These are phyloP conservation scores for Brachionus asplanchnoidis DNA, from an alignment of 1,140 invertebrate species.

Conservation along the genomic window DNA sequence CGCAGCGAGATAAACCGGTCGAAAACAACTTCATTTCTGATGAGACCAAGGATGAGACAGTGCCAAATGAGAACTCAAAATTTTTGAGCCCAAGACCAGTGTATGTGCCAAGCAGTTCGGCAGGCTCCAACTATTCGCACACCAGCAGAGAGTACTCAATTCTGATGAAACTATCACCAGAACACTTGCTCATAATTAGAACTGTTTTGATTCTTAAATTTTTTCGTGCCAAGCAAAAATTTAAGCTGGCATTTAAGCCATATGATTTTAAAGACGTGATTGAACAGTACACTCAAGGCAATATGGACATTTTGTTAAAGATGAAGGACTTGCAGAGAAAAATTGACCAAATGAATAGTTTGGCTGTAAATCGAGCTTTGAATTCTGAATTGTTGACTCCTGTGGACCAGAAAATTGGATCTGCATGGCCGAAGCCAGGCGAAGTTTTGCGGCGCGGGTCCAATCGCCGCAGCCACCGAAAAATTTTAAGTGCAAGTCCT, in stretches of 20 bases:
- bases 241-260: constrained; percentile 35
- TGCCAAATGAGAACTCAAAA: not conserved
- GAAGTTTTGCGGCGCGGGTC: not conserved
- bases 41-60: not conserved
- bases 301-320: constrained; percentile 36
- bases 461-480: not conserved
- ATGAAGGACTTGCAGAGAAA: constrained; percentile 40
- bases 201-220: constrained; percentile 34
- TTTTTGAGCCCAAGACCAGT: not conserved
- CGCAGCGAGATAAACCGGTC: not conserved
- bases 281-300: constrained; percentile 40
- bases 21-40: not conserved
- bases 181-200: constrained; percentile 26
- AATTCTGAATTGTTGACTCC: not conserved
- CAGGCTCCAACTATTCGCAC: not conserved
- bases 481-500: not conserved
- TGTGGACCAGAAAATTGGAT: not conserved
- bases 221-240: constrained; percentile 30
- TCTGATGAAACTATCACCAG: constrained; percentile 28
- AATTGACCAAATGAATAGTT: constrained; percentile 31
- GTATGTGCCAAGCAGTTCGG: not conserved
- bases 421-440: not conserved
- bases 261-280: constrained; percentile 37
- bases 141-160: not conserved
- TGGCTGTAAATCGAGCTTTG: not conserved